Base-by-base conservation (phyloP, 1,140 invertebrate species). In the Condylostylus longicornis region DNA sequence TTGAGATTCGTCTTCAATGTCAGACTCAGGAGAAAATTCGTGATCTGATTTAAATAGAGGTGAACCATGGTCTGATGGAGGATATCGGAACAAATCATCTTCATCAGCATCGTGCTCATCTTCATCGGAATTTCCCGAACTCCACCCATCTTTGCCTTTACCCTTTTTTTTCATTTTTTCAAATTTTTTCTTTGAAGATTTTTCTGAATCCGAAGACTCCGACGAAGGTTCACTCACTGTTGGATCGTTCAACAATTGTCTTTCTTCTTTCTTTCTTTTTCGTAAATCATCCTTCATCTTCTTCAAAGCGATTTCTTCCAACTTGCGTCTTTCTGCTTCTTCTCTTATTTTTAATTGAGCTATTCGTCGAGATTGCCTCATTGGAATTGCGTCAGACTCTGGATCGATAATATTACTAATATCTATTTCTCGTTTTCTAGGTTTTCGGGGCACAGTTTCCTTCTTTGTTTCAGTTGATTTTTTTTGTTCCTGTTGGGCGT, bases 341-440 rank as follows among this genome's bases (percentile, higher is more conserved):
- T 86, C 82, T 41, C 78, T 81, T 33, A 87, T 84, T 46, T 86
- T 83, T 41, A 85, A 68, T 50, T 86, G 82, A 0, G 84, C 84
- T 47, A 89, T 84, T 33, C 84, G 65, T 4, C 82, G 66, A 6
- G 81, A 85, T 47, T 81, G 77, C 13, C 82, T 60, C 3, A 83
- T 73, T 1, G 75, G 74, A 4, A 70, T 65, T 17, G 58, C 61
- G 5, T 51, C 47, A 32, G 56, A 48, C 9, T 42, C 48, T 5
- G 42, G 33, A 5, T 58, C 46, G 14, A 58, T 60, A 12, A 58
- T 58, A 18, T 54, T 54, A 5, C 48, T 58, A 23, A 56, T 61
- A 37, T 69, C 69, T 29, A 73, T 63, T 41, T 71, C 71, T 8
- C 54, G 58, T 53, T 69, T 71, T 44, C 65, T 70, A 3, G 51